These are phyloP conservation scores for fruit fly (Drosophila melanogaster) DNA, from an alignment of 1,140 invertebrate species.

Conservation along the genomic window Release_6_plus_ISO1_MT NT_033777.3:30629501-30630000, in stretches of 20 bases:
- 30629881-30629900: constrained; percentile 78
- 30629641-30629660: constrained; percentile 15
- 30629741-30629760: constrained; percentile 76
- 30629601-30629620: constrained; percentile 74
- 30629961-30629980: constrained; percentile 5
- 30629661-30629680: not conserved
- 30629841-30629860: constrained; percentile 16
- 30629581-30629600: not conserved
- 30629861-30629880: constrained; percentile 54
- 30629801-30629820: constrained; percentile 38
- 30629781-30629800: constrained; percentile 69
- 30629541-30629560: constrained; percentile 81
- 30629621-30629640: constrained; percentile 72
- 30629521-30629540: constrained; percentile 79
- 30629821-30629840: constrained; percentile 4
- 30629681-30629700: constrained; percentile 72
- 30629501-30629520: constrained; percentile 73
- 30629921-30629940: constrained; percentile 72
- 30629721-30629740: constrained; percentile 65
- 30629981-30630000: not conserved
- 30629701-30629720: constrained; percentile 70
- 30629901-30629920: constrained; percentile 67
- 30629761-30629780: constrained; percentile 80
- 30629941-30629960: constrained; percentile 32
- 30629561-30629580: constrained; percentile 60